phyloP scores from a whole-genome alignment of 1,140 invertebrate genomes.

The Cydia amplana region DNA sequence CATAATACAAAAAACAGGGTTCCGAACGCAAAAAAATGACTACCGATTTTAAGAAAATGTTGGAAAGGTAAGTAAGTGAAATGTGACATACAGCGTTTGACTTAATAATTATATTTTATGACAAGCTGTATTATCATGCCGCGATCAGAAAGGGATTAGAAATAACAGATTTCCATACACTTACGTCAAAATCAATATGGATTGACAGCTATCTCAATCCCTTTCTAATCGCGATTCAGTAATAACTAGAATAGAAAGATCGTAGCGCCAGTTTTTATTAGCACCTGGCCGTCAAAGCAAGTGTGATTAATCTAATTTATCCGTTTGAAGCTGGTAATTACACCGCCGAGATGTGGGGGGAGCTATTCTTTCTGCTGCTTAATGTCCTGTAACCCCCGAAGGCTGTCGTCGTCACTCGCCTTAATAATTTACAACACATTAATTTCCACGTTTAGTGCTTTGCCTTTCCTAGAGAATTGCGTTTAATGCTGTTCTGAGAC shows the following conservation, averaged over 20 bases:
- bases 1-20: neutral
- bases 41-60: neutral
- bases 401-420: conserved; percentile 43
- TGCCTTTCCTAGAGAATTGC: conserved; percentile 35
- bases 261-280: conserved; percentile 65
- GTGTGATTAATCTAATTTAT: conserved; percentile 74
- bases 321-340: conserved; percentile 62
- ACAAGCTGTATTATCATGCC: too few relatives aligned
- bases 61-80: neutral
- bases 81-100: neutral
- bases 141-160: too few relatives aligned
- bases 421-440: conserved; percentile 51
- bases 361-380: conserved; percentile 53
- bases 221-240: too few relatives aligned
- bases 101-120: conserved; percentile 30
- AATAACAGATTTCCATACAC: too few relatives aligned
- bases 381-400: conserved; percentile 37
- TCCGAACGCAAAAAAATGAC: neutral
- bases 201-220: too few relatives aligned
- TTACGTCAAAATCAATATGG: too few relatives aligned
- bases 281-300: conserved; percentile 64
- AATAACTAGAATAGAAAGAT: conserved; percentile 40
- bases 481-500: conserved; percentile 23
- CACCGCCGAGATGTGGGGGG: conserved; percentile 47
- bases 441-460: conserved; percentile 39